A percentile compares a stretch with the other conserved stretches of the same genome.
Evolutionary conservation across 1,140 invertebrate species (phyloP).

Genomic region (Formica exsecta): DNA sequence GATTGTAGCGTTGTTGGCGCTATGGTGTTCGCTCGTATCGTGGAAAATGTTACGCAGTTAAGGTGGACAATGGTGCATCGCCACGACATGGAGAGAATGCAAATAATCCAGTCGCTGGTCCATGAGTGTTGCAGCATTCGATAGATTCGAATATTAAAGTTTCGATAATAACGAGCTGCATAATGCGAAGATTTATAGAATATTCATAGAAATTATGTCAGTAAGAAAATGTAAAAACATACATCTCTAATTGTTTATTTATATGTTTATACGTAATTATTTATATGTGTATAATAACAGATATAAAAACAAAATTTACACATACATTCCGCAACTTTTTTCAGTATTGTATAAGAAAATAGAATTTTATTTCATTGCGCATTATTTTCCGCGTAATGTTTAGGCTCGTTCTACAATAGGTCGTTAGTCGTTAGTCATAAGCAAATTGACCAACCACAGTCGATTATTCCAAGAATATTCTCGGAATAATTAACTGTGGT

Average conservation of each 20-base stretch:
- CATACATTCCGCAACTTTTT: neutral
- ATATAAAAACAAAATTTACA: neutral
- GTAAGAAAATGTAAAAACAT: neutral
- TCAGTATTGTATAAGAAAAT: neutral
- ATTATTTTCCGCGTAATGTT: neutral
- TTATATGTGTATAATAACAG: neutral
- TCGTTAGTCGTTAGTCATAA: too few relatives aligned
- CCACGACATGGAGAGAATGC: neutral
- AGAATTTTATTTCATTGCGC: neutral
- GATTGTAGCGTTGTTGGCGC: neutral
- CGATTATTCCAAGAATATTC: too few relatives aligned
- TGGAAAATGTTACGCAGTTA: constrained; percentile 24
- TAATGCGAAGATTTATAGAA: neutral
- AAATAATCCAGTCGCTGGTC: constrained; percentile 8
- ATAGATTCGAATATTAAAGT: constrained; percentile 29
- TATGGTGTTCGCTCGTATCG: neutral
- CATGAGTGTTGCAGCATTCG: neutral
- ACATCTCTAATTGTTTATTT: too few relatives aligned
- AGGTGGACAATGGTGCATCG: neutral
- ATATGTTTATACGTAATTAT: too few relatives aligned
- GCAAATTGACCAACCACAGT: too few relatives aligned
- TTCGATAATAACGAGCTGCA: neutral
- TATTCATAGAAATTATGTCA: neutral
- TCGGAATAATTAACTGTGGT: too few relatives aligned
- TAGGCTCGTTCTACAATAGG: neutral